Conservation (phyloP, 2,113 vertebrate genomes). For the Ctenodactylus gundi region DNA sequence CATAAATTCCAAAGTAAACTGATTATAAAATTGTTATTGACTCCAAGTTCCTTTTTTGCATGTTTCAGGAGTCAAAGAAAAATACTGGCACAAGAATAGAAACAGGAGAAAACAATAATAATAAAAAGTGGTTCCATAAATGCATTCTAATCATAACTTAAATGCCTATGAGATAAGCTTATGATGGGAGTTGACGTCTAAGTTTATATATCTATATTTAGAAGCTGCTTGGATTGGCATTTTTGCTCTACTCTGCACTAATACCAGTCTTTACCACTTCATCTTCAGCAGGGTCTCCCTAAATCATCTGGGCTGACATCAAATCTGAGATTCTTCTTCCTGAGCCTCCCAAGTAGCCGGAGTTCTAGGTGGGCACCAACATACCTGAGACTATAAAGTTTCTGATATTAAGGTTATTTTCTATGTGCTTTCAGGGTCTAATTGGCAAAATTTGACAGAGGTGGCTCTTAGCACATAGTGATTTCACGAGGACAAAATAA, state of each 20-base stretch:
- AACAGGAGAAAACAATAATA: background rate
- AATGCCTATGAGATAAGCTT: background rate
- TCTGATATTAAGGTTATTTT: background rate
- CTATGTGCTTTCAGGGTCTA: background rate
- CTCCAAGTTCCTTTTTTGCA: background rate
- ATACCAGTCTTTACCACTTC: no score
- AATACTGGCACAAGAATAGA: background rate
- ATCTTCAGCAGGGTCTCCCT: no score
- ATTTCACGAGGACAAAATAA: background rate
- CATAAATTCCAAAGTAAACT: background rate
- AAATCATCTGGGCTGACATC: no score
- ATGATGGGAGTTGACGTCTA: background rate
- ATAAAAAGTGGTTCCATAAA: background rate
- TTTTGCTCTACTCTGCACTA: background rate
- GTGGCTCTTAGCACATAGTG: background rate
- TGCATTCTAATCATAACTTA: background rate
- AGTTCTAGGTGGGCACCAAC: no score
- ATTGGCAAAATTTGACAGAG: background rate
- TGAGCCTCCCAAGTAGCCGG: no score
- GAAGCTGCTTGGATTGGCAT: background rate
- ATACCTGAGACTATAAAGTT: no score
- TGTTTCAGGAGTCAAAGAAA: background rate
- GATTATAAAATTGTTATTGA: background rate
- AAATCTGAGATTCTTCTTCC: no score
- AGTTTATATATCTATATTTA: background rate